These are phyloP conservation scores for Hippocampus abdominalis DNA, from an alignment of 2,113 vertebrate species.

Conservation along the genomic window DNA sequence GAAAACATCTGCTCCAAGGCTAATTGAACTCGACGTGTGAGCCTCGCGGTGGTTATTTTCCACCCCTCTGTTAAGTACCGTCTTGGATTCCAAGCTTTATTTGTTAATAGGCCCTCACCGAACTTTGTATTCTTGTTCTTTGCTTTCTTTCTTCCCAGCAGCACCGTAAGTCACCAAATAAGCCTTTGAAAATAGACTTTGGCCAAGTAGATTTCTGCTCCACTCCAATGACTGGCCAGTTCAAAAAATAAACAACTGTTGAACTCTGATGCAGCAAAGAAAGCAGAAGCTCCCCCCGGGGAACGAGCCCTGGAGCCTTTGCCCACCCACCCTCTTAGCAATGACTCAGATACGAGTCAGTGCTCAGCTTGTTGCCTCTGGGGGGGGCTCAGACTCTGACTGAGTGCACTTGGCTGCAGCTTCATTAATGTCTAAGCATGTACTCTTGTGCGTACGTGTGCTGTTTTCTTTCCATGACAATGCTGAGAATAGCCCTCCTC, in stretches of 20 bases:
- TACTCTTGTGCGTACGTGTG: constrained; percentile 1
- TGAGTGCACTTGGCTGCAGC: constrained; percentile 46
- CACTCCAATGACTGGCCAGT: background rate
- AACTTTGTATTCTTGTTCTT: background rate
- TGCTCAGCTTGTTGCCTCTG: constrained; percentile 31
- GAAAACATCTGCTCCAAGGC: background rate
- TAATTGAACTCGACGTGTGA: no score
- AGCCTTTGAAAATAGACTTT: background rate
- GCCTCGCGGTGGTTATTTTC: background rate
- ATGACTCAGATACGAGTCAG: constrained; percentile 53
- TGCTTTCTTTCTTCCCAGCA: background rate
- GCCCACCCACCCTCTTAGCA: constrained; percentile 43
- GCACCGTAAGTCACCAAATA: background rate
- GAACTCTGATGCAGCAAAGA: background rate
- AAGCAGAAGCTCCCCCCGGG: constrained; percentile 12
- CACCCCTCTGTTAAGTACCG: background rate
- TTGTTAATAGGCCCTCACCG: background rate
- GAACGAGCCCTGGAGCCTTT: constrained; percentile 15
- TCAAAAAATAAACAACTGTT: background rate
- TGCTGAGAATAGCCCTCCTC: constrained; percentile 49
- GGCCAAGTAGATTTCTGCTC: background rate
- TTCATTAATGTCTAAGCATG: constrained; percentile 36
- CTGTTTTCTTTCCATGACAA: constrained; percentile 21
- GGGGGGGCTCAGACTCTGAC: constrained; percentile 32
- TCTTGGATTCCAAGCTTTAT: background rate